A percentile compares a stretch with the other conserved stretches of the same genome.
These are phyloP conservation scores for Drosophila oshimai DNA, from an alignment of 1,140 invertebrate genomes.

Conservation along the genomic window DNA sequence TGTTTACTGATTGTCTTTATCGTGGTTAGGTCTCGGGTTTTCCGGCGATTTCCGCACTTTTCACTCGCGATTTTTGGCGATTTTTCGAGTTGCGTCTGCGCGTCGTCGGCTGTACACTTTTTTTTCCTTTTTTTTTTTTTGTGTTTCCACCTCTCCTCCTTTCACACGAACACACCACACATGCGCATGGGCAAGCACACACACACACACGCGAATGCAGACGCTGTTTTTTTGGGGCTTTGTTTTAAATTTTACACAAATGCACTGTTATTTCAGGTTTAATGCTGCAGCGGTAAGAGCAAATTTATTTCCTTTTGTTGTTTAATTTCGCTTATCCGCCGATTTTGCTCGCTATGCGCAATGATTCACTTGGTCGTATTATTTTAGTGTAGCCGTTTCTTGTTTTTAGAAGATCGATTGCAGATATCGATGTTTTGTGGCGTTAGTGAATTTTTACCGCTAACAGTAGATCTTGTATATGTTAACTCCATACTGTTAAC, in stretches of 20 bases:
- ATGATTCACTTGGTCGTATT: conserved; percentile 15
- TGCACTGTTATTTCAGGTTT: conserved; percentile 11
- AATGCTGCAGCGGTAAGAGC: conserved; percentile 30
- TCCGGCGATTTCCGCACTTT: conserved; percentile 45
- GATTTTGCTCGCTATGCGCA: background rate
- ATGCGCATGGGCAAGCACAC: conserved; percentile 29
- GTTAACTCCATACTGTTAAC: no score
- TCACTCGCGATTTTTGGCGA: conserved; percentile 54
- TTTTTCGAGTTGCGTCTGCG: conserved; percentile 71
- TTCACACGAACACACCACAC: conserved; percentile 49
- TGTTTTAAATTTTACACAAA: background rate
- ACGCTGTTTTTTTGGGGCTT: conserved; percentile 6
- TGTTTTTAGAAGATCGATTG: background rate
- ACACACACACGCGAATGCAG: conserved; percentile 24
- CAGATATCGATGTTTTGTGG: no score
- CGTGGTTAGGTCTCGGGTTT: conserved; percentile 25
- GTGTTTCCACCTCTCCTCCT: conserved; percentile 44
- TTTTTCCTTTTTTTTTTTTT: conserved; percentile 27
- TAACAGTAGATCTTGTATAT: no score
- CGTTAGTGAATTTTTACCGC: background rate
- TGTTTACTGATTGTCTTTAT: conserved; percentile 83
- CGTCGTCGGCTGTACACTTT: conserved; percentile 77
- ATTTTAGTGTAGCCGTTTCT: background rate
- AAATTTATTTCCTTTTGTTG: conserved; percentile 30
- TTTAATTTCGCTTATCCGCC: conserved; percentile 26